These are phyloP conservation scores for Campaea margaritaria DNA, from an alignment of 2,888 invertebrate species.

Conservation along the genomic window DNA sequence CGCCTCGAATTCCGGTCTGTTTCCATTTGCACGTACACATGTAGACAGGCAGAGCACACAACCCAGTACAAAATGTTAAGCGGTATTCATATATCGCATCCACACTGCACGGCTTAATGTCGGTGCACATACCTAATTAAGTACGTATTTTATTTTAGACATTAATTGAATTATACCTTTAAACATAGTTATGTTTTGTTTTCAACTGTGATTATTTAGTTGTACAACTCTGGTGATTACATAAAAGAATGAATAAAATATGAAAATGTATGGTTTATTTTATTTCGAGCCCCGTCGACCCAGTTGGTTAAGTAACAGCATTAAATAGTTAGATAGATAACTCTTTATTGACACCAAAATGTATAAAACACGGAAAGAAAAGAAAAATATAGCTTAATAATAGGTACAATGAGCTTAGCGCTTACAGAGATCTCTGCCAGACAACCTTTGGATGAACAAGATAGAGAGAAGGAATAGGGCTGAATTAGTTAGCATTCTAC, in stretches of 20 bases:
- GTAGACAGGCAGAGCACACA: constrained; percentile 74
- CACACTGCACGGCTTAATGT: constrained; percentile 33
- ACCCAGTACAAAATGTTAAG: constrained; percentile 71
- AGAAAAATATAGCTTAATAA: too few relatives aligned
- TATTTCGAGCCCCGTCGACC: constrained; percentile 18
- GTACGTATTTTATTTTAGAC: constrained; percentile 70
- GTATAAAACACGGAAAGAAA: too few relatives aligned
- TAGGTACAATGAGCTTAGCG: too few relatives aligned
- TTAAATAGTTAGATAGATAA: too few relatives aligned
- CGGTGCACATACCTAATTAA: too few relatives aligned
- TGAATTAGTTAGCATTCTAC: too few relatives aligned
- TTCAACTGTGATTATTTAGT: constrained; percentile 87
- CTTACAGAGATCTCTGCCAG: too few relatives aligned
- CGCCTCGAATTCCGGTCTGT: constrained; percentile 9
- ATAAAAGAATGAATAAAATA: constrained; percentile 84
- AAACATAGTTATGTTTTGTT: constrained; percentile 81
- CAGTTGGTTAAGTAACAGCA: not conserved
- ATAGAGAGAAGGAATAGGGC: too few relatives aligned
- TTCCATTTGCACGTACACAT: constrained; percentile 26
- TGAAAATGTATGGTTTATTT: constrained; percentile 66
- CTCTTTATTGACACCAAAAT: too few relatives aligned
- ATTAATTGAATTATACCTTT: constrained; percentile 65
- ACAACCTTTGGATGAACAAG: too few relatives aligned
- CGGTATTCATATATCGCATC: constrained; percentile 29
- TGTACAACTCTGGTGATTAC: constrained; percentile 86